phyloP scores from a whole-genome alignment of 2,113 vertebrate genomes.

The Typhlomys cinereus region DNA sequence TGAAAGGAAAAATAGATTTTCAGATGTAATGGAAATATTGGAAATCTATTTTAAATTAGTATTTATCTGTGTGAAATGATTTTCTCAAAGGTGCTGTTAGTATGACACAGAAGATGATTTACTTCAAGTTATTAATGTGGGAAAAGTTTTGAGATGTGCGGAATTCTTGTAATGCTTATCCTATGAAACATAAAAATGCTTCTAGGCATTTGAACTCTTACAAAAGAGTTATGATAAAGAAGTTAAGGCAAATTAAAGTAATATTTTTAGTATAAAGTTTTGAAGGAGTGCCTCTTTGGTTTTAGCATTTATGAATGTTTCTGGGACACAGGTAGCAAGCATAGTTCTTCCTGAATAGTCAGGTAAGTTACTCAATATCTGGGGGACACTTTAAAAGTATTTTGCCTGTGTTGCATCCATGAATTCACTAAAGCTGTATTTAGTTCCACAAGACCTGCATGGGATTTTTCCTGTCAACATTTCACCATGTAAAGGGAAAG shows the following conservation, averaged over 20 bases:
- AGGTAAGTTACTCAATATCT: constrained; percentile 68
- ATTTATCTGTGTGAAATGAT: background rate
- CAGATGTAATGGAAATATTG: background rate
- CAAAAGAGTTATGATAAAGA: background rate
- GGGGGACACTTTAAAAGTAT: background rate
- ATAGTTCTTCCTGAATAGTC: constrained; percentile 53
- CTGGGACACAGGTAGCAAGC: constrained; percentile 18
- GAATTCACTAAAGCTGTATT: too few relatives aligned
- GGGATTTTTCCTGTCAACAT: too few relatives aligned
- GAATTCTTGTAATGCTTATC: constrained; percentile 33
- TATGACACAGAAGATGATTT: background rate
- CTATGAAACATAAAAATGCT: constrained; percentile 17
- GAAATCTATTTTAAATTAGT: constrained; percentile 20
- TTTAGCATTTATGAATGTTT: constrained; percentile 31
- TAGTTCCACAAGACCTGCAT: too few relatives aligned
- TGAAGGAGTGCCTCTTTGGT: constrained; percentile 52
- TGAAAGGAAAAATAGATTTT: constrained; percentile 21
- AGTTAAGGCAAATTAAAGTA: constrained; percentile 14
- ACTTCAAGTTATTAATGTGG: background rate
- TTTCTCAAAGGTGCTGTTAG: background rate
- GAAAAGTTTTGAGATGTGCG: constrained; percentile 1
- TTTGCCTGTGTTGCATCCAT: too few relatives aligned
- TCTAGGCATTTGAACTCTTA: constrained; percentile 54
- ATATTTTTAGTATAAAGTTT: constrained; percentile 72
- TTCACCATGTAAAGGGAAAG: too few relatives aligned